phyloP scores from a whole-genome alignment of 2,888 invertebrate genomes.

The Pseudanteris insignis region DNA sequence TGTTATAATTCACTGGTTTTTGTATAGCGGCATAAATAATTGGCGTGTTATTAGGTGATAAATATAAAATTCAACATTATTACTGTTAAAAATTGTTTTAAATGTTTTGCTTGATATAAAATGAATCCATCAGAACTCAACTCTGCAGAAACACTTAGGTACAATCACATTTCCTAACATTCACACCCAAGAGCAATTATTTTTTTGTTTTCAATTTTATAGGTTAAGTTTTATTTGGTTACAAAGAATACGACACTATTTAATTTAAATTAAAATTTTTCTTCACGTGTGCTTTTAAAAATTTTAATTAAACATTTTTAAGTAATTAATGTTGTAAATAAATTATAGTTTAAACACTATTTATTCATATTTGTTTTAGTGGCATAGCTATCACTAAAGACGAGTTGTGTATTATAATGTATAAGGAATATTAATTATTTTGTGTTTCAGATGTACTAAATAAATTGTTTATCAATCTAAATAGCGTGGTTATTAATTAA shows the following conservation, averaged over 20 bases:
- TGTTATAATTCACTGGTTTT: too few relatives aligned
- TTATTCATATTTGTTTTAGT: too few relatives aligned
- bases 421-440: slow-evolving; percentile 4
- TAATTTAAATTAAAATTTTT: neutral
- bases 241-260: neutral
- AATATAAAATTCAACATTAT: slow-evolving; percentile 7
- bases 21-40: slow-evolving; percentile 1
- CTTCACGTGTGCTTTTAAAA: neutral
- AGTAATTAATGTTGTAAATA: too few relatives aligned
- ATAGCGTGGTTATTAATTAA: slow-evolving; percentile 9
- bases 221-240: slow-evolving; percentile 5
- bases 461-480: slow-evolving; percentile 11
- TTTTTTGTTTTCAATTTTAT: neutral
- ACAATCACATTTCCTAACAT: neutral
- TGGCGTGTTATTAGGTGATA: slow-evolving; percentile 4
- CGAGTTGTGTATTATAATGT: too few relatives aligned
- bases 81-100: slow-evolving; percentile 1
- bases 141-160: slow-evolving; percentile 28
- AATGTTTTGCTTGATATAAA: slow-evolving; percentile 14
- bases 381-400: too few relatives aligned
- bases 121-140: slow-evolving; percentile 25
- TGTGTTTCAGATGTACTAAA: slow-evolving; percentile 16
- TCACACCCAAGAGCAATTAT: neutral
- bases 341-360: too few relatives aligned
- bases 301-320: too few relatives aligned